These are phyloP conservation scores for Dryobotodes eremita DNA, from an alignment of 2,888 invertebrate species.

Conservation along the genomic window DNA sequence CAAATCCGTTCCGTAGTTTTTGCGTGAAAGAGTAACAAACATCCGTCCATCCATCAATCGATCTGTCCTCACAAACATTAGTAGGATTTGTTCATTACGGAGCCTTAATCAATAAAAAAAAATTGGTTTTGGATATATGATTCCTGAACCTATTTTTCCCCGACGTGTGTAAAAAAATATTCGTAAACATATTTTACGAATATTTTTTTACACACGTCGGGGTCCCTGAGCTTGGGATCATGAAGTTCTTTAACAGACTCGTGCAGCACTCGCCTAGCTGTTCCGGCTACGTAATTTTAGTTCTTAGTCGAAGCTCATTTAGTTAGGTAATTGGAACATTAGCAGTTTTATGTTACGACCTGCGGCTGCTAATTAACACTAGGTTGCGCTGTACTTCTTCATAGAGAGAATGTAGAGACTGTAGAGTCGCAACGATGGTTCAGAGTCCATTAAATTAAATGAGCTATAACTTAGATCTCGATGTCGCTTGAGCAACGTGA, in stretches of 20 bases:
- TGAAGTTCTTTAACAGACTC: neutral
- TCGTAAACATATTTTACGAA: too few relatives aligned
- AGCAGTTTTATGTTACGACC: slow-evolving; percentile 1
- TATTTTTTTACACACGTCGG: too few relatives aligned
- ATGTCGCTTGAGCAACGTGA: slow-evolving; percentile 56
- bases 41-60: too few relatives aligned
- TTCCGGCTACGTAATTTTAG: slow-evolving; percentile 1
- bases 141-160: too few relatives aligned
- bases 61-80: too few relatives aligned
- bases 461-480: slow-evolving; percentile 32
- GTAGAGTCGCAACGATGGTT: neutral
- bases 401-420: neutral
- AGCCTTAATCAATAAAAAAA: too few relatives aligned
- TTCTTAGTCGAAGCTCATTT: neutral
- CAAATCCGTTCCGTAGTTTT: too few relatives aligned
- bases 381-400: neutral
- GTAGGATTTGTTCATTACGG: too few relatives aligned
- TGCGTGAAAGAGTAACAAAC: too few relatives aligned
- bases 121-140: too few relatives aligned
- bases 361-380: slow-evolving; percentile 16
- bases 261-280: neutral
- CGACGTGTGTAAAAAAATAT: too few relatives aligned
- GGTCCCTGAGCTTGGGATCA: too few relatives aligned
- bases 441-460: slow-evolving; percentile 33
- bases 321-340: neutral